A percentile compares a stretch with the other conserved stretches of the same genome.
Evolutionary conservation across 1,140 invertebrate species (phyloP).

Genomic region (Drosophila pruinosa): DNA sequence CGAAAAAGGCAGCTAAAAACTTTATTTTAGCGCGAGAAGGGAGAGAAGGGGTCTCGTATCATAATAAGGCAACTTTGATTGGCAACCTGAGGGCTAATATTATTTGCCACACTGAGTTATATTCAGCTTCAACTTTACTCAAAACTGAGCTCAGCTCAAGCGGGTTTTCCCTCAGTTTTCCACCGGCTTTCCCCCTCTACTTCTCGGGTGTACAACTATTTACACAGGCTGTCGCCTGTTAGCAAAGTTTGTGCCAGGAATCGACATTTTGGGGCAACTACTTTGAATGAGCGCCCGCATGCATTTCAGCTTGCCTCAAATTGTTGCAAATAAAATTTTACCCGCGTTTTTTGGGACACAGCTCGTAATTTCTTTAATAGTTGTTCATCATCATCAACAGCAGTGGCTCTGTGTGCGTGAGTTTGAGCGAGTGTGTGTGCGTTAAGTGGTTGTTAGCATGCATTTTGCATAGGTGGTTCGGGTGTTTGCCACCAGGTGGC

Average conservation of each 20-base stretch:
- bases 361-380: conserved; percentile 79
- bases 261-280: conserved; percentile 65
- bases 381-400: conserved; percentile 54
- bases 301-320: conserved; percentile 69
- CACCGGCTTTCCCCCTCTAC: neutral
- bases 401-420: neutral
- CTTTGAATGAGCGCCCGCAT: conserved; percentile 69
- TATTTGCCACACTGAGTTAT: conserved; percentile 38
- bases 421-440: conserved; percentile 32
- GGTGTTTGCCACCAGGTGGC: neutral
- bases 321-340: conserved; percentile 72
- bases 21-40: conserved; percentile 39
- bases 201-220: conserved; percentile 37
- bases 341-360: conserved; percentile 47
- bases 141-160: neutral
- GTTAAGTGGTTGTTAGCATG: conserved; percentile 77
- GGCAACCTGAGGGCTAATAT: conserved; percentile 48
- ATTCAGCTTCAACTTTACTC: conserved; percentile 37
- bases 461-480: conserved; percentile 51
- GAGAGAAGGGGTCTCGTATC: conserved; percentile 29
- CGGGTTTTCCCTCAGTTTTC: neutral
- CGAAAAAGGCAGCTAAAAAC: conserved; percentile 56
- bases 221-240: conserved; percentile 72
- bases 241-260: conserved; percentile 55
- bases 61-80: conserved; percentile 72